Evolutionary conservation across 1,140 invertebrate genomes (phyloP).

Genomic region (Magallana gigas): DNA sequence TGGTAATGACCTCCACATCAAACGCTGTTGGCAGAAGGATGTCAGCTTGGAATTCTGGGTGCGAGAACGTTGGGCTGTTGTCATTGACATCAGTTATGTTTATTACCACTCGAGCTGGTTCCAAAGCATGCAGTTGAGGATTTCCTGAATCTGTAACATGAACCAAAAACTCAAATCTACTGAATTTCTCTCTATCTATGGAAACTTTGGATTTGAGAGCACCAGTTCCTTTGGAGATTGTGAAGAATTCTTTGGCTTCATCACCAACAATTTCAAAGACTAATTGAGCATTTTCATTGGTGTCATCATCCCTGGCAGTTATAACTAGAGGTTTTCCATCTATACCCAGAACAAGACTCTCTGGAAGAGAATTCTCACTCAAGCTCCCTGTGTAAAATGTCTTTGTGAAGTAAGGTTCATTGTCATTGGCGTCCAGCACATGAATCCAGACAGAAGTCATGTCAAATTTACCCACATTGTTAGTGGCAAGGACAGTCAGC

Average conservation of each 20-base stretch:
- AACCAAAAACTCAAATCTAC: conserved; percentile 88
- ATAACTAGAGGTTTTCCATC: conserved; percentile 85
- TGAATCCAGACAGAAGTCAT: conserved; percentile 77
- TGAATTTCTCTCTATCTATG: conserved; percentile 90
- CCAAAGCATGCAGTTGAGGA: conserved; percentile 88
- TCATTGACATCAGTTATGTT: conserved; percentile 92
- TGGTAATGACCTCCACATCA: conserved; percentile 68
- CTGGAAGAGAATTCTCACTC: conserved; percentile 86
- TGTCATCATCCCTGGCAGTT: conserved; percentile 87
- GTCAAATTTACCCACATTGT: conserved; percentile 85
- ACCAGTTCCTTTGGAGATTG: conserved; percentile 92
- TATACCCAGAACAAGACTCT: conserved; percentile 86
- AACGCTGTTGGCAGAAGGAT: conserved; percentile 85
- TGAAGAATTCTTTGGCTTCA: conserved; percentile 87
- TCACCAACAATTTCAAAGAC: conserved; percentile 91
- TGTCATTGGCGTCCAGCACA: conserved; percentile 86
- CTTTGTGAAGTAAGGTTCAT: conserved; percentile 88
- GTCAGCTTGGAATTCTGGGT: conserved; percentile 87
- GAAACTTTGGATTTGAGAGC: conserved; percentile 88
- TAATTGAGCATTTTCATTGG: conserved; percentile 89
- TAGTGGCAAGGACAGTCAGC: conserved; percentile 89
- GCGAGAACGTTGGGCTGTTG: conserved; percentile 88
- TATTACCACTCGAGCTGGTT: conserved; percentile 82
- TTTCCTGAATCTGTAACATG: conserved; percentile 90
- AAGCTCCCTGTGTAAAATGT: conserved; percentile 85